Evolutionary conservation across 2,888 invertebrate genomes (phyloP), one percentile per base, ranked within the genome.

Genomic region (Kryphioiulus occultus): DNA sequence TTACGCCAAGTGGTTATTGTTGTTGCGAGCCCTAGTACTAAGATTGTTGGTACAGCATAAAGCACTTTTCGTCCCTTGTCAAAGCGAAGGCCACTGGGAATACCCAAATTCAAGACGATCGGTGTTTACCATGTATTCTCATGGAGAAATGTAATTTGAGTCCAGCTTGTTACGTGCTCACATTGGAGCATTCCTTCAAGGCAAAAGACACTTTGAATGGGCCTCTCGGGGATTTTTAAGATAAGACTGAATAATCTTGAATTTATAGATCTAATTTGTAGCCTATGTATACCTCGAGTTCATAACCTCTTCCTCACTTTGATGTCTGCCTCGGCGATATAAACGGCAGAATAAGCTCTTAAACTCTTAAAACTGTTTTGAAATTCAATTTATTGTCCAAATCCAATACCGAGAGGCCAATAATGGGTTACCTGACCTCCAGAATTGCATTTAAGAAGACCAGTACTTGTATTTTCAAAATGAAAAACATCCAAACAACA

Each of bases 231-330:
- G 68, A 68, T 68, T 68, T 68, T 68, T 68, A 68, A 68, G 68
- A 68, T 68, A 68, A 68, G 68, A 12, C 68, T 7, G 26, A 68
- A 26, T 68, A 68, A 68, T 68, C 68, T 68, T 68, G 68, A n/a
- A n/a, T 68, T 68, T 68, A 68, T 68, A 68, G 68, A 68, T 68
- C 68, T 68, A 26, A 68, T 68, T 68, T 68, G 68, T 68, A 68
- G 68, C 68, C 68, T 26, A 4, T 68, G 68, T 68, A 22, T 26
- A 68, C 26, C 68, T 68, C 68, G 26, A 68, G 68, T 68, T 68
- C 68, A 22, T 68, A 26, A 68, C 68, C 68, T 68, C 26, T 68
- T 26, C 68, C 68, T 22, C 68, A 68, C 68, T 68, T 68, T 26
- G n/a, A 59, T 9, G 26, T 22, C 26, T 68, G 68, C 26, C 10